Base-by-base conservation (phyloP, 2,888 invertebrate species). In the Rapana venosa region DNA sequence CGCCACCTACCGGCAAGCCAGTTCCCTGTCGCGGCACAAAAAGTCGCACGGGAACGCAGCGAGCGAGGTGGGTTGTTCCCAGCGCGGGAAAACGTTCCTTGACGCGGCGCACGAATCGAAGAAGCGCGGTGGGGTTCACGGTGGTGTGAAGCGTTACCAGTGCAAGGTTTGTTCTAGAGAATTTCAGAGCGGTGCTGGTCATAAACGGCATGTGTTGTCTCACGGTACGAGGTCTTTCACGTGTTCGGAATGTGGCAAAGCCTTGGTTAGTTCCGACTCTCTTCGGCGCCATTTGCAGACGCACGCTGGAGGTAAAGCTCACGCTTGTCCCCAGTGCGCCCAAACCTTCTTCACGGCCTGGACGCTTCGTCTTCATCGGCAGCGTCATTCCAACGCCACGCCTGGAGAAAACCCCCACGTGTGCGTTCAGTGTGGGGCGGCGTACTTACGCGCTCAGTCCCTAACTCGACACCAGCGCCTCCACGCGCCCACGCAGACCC, bases 11-110 rank as follows among this genome's bases (percentile, higher is more conserved):
- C 61, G 66, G 35, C 86, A 86, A 66, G 86, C 66, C 30, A 86
- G 86, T 35, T 86, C 86, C 8, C 86, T 86, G n/a, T 86, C 86
- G 6, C 86, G 86, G 22, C 86, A 86, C 86, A 86, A 86, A 22
- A 86, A 61, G 66, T 66, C 35, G 6, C 86, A 86, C 35, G 61
- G 32, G 35, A 35, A 26, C 8, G 86, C 66, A 20, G 66, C 35
- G 22, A 58, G 15, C n/a, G 22, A 20, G 20, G 66, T 30, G 30
- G 58, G 66, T 5, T 86, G 86, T 35, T 61, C 86, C 6, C 32
- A 86, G 22, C 66, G 86, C 26, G 86, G 86, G 66, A 86, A 66
- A 66, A 86, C 61, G 5, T 86, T 86, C 66, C 61, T 61, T 20
- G 86, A 86, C 66, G 66, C 32, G 32, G 66, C 32, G 32, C 58